Percentiles rank a stretch among this genome's conserved stretches.
phyloP scores from a whole-genome alignment of 2,797 vertebrate genomes.

The Siniperca obscura region DNA sequence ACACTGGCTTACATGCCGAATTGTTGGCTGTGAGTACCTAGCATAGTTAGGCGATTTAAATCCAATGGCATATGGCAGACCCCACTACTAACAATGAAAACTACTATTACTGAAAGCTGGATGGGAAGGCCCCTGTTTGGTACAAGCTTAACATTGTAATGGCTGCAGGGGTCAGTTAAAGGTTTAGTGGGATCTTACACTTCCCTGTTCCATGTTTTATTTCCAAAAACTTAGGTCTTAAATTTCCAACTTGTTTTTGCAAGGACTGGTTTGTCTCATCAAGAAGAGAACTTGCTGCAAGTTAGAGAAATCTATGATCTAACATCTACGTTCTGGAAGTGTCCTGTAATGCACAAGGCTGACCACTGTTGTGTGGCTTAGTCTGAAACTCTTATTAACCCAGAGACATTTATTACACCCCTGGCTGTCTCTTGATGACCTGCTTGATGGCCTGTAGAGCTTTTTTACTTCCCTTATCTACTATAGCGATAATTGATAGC shows the following conservation, averaged over 20 bases:
- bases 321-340: slow-evolving; percentile 16
- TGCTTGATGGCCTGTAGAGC: slow-evolving; percentile 46
- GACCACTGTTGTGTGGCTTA: slow-evolving; percentile 19
- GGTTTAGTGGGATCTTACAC: neutral
- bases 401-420: slow-evolving; percentile 40
- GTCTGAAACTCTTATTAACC: slow-evolving; percentile 52
- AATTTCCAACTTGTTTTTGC: neutral
- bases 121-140: neutral
- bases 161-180: slow-evolving; percentile 28
- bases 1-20: neutral
- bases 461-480: slow-evolving; percentile 51
- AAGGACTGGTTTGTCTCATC: neutral
- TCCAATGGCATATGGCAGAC: neutral
- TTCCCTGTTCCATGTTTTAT: neutral
- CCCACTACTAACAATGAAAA: neutral
- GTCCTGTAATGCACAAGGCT: slow-evolving; percentile 4
- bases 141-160: slow-evolving; percentile 5
- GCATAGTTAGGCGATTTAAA: neutral
- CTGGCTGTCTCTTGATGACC: slow-evolving; percentile 56
- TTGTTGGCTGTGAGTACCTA: neutral
- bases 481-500: slow-evolving; percentile 56
- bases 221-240: neutral
- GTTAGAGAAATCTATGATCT: neutral
- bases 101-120: neutral
- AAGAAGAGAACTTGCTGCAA: neutral